Base-by-base conservation (phyloP, 2,888 invertebrate genomes). In the Acanthococcus lagerstroemiae region DNA sequence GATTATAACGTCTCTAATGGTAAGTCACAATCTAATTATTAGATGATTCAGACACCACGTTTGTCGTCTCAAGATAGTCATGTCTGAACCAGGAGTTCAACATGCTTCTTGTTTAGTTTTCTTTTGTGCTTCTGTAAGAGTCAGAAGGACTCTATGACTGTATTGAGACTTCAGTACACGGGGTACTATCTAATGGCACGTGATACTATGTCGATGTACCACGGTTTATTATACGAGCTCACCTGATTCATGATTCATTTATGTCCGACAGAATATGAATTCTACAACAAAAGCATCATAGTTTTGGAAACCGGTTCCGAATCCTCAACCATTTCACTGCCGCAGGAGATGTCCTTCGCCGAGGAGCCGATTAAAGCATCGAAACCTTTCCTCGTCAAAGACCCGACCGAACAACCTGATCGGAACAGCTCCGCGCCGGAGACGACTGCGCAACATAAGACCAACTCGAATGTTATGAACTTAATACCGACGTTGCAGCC, bases 331-430 rank as follows among this genome's bases (percentile, higher is more conserved):
- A 44, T 60, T 6, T 65, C 58, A n/a, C 26, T 67, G 12, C 70
- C 70, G 1, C 70, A 70, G 65, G 71, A 71, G 25, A 69, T 70
- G 70, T 70, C 70, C 1, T 65, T 69, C 30, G 71, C 69, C 22
- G 70, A 69, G 26, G 71, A 71, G 25, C 71, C 71, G n/a, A 70
- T 71, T 15, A 69, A 68, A 66, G 55, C 69, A 22, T 66, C 72
- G 17, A 56, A 56, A 50, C 56, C 45, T 21, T 48, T 66, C 50
- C 22, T 57, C n/a, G 37, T 46, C 44, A 56, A 63, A n/a, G 21
- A 44, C 9, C 26, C 26, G 21, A 45, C 30, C 26, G 24, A 55
- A 15, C 15, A n/a, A 0, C 54, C 46, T 19, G 44, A 37, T 7
- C 6, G 4, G 9, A 48, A 26, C 27, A 25, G 17, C 52, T 12